Percentiles rank a stretch among this genome's conserved stretches.
Conservation (phyloP, 2,797 vertebrate genomes). For the Acanthurus tractus region DNA sequence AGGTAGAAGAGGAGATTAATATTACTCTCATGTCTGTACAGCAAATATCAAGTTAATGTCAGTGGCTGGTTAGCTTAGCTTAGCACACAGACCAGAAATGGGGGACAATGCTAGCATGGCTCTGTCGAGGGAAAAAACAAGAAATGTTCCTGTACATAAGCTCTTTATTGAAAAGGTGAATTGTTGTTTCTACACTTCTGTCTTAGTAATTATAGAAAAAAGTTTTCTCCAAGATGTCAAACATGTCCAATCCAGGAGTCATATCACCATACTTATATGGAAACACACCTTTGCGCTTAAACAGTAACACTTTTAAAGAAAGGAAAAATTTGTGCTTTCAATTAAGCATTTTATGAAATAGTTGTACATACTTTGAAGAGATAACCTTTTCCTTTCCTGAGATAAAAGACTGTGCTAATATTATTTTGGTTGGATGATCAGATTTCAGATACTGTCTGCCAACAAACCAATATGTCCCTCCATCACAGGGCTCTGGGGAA, state of each 20-base stretch:
- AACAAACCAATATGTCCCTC: conserved; percentile 14
- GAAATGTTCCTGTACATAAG: background rate
- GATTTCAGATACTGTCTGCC: conserved; percentile 26
- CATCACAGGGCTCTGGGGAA: conserved; percentile 24
- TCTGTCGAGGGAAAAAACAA: background rate
- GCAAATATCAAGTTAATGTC: background rate
- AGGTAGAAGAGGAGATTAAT: background rate
- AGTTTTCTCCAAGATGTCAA: background rate
- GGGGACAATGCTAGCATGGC: background rate
- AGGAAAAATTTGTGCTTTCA: background rate
- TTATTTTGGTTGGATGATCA: conserved; percentile 22
- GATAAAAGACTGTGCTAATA: conserved; percentile 21
- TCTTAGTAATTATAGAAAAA: background rate
- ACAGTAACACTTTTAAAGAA: background rate
- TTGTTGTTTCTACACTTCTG: background rate
- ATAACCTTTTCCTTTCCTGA: conserved; percentile 13
- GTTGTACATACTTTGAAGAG: background rate
- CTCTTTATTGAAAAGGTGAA: background rate
- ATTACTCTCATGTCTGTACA: background rate
- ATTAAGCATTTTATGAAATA: background rate
- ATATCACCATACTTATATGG: background rate
- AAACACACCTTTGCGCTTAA: background rate
- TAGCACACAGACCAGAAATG: background rate
- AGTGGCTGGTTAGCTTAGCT: background rate
- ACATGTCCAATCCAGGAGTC: background rate